These are phyloP conservation scores for Apamea anceps DNA, from an alignment of 2,888 invertebrate genomes.

Conservation along the genomic window DNA sequence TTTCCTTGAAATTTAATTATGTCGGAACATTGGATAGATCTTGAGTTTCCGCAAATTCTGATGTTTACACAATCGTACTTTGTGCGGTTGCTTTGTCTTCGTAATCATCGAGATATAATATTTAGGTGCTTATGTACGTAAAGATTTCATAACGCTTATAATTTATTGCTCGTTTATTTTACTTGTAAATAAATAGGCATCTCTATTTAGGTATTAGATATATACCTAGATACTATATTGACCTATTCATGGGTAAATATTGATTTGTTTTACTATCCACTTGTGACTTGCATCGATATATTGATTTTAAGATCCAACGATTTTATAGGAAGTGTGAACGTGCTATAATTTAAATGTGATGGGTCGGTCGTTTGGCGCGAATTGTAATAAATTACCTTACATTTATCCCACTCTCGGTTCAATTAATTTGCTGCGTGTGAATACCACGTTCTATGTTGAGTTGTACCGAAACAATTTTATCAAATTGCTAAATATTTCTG, in stretches of 20 bases:
- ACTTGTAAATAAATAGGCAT: background rate
- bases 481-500: conserved; percentile 34
- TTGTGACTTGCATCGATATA: conserved; percentile 3
- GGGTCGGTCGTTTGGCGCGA: conserved; percentile 80
- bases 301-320: conserved; percentile 71
- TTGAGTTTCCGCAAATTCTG: conserved; percentile 39
- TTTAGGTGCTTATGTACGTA: conserved; percentile 9
- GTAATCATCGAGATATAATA: conserved; percentile 11
- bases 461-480: conserved; percentile 59
- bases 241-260: conserved; percentile 1
- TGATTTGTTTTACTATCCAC: conserved; percentile 1
- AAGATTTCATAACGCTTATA: background rate
- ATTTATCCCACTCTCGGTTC: conserved; percentile 83
- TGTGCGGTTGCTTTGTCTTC: conserved; percentile 19
- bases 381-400: conserved; percentile 85
- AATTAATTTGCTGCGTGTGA: conserved; percentile 83
- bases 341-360: conserved; percentile 86
- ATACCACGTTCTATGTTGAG: conserved; percentile 65
- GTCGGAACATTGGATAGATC: conserved; percentile 14
- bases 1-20: conserved; percentile 53
- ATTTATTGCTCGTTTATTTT: background rate
- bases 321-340: conserved; percentile 77
- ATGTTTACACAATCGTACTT: conserved; percentile 39
- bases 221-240: conserved; percentile 9
- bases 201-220: background rate